Base-by-base conservation (phyloP, 2,797 vertebrate genomes). In the Erethizon dorsatum region DNA sequence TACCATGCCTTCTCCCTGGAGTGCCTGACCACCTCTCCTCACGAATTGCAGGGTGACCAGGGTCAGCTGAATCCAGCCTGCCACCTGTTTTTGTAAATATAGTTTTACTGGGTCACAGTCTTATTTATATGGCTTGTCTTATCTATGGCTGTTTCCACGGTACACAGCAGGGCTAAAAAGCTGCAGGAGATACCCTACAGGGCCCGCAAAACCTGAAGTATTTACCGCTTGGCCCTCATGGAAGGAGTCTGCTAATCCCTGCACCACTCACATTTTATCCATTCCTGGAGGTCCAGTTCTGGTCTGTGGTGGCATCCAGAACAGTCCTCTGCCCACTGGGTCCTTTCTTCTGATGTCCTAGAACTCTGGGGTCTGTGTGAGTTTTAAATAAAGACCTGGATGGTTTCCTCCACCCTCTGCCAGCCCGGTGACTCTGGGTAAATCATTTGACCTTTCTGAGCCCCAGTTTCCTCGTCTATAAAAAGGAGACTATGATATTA, bases 101-200 rank as follows among this genome's bases (percentile, higher is more conserved):
- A 75, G 22, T 69, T 87, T 59, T 26, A 10, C 10, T 33, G 18
- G n/a, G 41, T 54, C 20, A 6, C 10, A 12, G 6, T 11, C 20
- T 45, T 20, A 18, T 12, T 26, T 22, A 26, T 56, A 65, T 75
- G 24, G 3, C 2, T 61, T 3, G 54, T 73, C 15, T 31, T 33
- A 31, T 3, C 77, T 45, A 6, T 0, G 3, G 28, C 9, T 12
- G 73, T 45, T 37, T 65, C 61, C 41, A 15, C 2, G 8, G 6
- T 7, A 52, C 7, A 83, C 8, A 69, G 65, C 9, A 31, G 41
- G 50, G 17, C 1, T 20, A 11, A 83, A 28, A 1, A 33, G 41
- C 12, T 41, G 22, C 20, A 12, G 1, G 0, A 12, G n/a, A 61
- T 67, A 18, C 4, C 31, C 56, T 3, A 0, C 0, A 11, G 47